A percentile compares a stretch with the other conserved stretches of the same genome.
phyloP scores from a whole-genome alignment of 2,888 invertebrate species.

The Callyntrura guangdongensis region DNA sequence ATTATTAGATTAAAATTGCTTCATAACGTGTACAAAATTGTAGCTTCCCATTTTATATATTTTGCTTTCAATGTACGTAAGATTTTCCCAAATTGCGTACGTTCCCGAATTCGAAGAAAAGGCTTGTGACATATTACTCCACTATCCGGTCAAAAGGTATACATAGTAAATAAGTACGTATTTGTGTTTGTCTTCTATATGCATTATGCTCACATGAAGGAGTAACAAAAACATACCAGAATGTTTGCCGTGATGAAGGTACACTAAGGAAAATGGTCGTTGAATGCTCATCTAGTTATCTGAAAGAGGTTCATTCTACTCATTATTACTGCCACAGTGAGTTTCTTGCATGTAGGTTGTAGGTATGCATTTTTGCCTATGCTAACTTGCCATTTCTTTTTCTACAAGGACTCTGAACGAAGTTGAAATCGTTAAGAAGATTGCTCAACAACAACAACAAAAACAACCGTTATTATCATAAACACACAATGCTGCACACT shows the following conservation, averaged over 20 bases:
- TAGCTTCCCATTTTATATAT: neutral
- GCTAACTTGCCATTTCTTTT: neutral
- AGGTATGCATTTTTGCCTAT: neutral
- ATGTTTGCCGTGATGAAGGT: too few relatives aligned
- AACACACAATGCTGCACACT: slow-evolving; percentile 15
- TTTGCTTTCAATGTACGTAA: neutral
- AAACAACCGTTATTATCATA: slow-evolving; percentile 8
- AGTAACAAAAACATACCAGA: too few relatives aligned
- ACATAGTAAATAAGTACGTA: too few relatives aligned
- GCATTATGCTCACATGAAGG: too few relatives aligned
- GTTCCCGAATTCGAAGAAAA: neutral
- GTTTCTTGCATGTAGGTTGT: neutral
- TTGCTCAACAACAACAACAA: slow-evolving; percentile 5
- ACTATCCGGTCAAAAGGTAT: too few relatives aligned
- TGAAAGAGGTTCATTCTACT: neutral
- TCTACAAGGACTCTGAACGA: neutral
- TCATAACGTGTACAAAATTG: slow-evolving; percentile 28
- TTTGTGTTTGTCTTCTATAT: too few relatives aligned
- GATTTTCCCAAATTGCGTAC: slow-evolving; percentile 1
- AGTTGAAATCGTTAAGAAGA: slow-evolving; percentile 50
- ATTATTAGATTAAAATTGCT: slow-evolving; percentile 63
- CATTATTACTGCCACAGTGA: neutral
- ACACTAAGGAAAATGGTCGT: too few relatives aligned
- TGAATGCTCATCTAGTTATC: too few relatives aligned
- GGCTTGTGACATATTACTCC: too few relatives aligned